Conservation (phyloP, 2,113 vertebrate species). For the Rhea pennata region DNA sequence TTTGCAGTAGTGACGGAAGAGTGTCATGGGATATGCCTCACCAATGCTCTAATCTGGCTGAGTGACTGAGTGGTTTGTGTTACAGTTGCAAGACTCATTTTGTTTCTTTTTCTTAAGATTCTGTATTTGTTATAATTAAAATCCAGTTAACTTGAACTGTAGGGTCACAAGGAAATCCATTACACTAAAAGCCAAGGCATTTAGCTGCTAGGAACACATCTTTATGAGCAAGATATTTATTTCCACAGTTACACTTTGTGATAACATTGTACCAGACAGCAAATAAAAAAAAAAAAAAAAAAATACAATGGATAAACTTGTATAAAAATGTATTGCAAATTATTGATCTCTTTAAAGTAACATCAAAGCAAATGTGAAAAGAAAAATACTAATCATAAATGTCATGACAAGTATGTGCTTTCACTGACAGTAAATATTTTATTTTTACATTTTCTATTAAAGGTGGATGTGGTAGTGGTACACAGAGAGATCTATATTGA, state of each 20-base stretch:
- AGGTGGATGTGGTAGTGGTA: not conserved
- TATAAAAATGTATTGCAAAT: constrained; percentile 11
- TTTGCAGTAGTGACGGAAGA: not conserved
- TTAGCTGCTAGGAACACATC: not conserved
- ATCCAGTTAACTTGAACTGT: not conserved
- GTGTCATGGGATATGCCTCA: not conserved
- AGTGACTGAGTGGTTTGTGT: not conserved
- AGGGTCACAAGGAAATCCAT: not conserved
- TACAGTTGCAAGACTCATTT: not conserved
- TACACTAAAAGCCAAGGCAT: not conserved
- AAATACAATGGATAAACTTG: not conserved
- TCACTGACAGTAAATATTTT: not conserved
- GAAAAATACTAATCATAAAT: not conserved
- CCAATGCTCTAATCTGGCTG: rapidly evolving
- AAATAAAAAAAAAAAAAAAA: not conserved
- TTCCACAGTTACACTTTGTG: not conserved
- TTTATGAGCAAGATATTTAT: not conserved
- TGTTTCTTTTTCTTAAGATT: not conserved
- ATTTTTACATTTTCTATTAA: constrained; percentile 14
- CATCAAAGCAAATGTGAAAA: not conserved
- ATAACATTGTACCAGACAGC: not conserved
- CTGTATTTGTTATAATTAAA: not conserved
- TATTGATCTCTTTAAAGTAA: constrained; percentile 13
- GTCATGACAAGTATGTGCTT: not conserved
- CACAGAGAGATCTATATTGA: not conserved